phyloP scores from a whole-genome alignment of 2,888 invertebrate genomes.

The Orthosia gracilis region DNA sequence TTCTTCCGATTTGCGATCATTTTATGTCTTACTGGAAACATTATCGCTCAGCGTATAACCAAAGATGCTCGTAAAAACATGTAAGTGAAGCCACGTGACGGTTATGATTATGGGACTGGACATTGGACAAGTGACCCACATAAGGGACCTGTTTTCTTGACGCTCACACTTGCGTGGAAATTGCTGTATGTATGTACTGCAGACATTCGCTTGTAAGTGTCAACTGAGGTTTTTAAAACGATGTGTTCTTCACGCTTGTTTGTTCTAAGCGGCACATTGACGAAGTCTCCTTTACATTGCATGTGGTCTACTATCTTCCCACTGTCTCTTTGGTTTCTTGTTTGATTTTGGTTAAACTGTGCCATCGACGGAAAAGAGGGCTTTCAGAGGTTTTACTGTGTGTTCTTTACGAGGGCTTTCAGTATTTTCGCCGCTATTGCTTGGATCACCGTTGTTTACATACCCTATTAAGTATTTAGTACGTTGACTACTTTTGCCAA shows the following conservation, averaged over 20 bases:
- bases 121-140: conserved; percentile 61
- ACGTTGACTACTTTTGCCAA: not conserved
- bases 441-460: not conserved
- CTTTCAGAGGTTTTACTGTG: too few species aligned
- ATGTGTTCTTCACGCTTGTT: conserved; percentile 43
- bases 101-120: conserved; percentile 36
- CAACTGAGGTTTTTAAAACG: conserved; percentile 29
- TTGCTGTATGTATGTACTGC: conserved; percentile 18
- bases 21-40: not conserved
- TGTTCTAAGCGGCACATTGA: conserved; percentile 12
- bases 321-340: not conserved
- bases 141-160: conserved; percentile 55
- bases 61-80: conserved; percentile 40
- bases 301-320: conserved; percentile 20
- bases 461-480: not conserved
- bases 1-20: not conserved
- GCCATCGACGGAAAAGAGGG: not conserved
- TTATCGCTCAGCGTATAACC: conserved; percentile 9
- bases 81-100: conserved; percentile 17
- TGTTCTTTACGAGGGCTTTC: not conserved
- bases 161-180: conserved; percentile 54
- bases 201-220: conserved; percentile 44
- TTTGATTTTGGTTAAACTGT: not conserved
- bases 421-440: not conserved
- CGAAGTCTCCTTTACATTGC: not conserved